phyloP scores from a whole-genome alignment of 1,140 invertebrate genomes.

The Metaphire vulgaris region DNA sequence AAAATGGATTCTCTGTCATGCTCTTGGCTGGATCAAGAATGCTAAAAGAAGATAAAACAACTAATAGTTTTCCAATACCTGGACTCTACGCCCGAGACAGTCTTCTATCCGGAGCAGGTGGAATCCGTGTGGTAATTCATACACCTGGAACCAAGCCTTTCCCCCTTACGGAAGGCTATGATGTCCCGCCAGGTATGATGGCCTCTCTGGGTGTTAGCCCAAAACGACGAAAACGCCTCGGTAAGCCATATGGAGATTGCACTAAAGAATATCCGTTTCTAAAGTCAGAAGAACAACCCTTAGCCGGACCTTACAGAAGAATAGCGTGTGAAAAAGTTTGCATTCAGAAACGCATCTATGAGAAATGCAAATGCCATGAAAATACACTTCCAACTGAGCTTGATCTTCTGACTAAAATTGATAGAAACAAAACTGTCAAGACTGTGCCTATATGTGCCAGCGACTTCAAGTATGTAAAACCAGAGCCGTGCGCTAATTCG shows the following conservation, averaged over 20 bases:
- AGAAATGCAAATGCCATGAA: background rate
- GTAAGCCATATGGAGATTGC: slow-evolving; percentile 5
- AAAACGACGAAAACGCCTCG: background rate
- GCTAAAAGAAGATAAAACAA: background rate
- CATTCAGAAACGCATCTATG: background rate
- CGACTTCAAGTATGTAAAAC: too few species aligned
- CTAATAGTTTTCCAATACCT: background rate
- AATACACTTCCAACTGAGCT: background rate
- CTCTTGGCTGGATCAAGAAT: background rate
- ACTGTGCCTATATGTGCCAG: too few species aligned
- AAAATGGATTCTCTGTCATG: background rate
- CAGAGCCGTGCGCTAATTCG: too few species aligned
- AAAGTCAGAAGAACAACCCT: background rate
- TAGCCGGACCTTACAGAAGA: background rate
- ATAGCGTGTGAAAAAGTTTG: background rate
- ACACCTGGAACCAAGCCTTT: background rate
- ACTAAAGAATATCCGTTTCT: background rate
- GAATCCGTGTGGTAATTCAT: slow-evolving; percentile 15
- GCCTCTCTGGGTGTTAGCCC: background rate
- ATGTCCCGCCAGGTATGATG: background rate
- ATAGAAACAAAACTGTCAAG: too few species aligned
- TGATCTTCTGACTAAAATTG: too few species aligned
- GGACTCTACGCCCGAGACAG: background rate
- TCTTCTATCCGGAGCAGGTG: background rate
- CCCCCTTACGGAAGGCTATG: slow-evolving; percentile 2